phyloP scores from a whole-genome alignment of 2,113 vertebrate species.

The Pituophis catenifer region DNA sequence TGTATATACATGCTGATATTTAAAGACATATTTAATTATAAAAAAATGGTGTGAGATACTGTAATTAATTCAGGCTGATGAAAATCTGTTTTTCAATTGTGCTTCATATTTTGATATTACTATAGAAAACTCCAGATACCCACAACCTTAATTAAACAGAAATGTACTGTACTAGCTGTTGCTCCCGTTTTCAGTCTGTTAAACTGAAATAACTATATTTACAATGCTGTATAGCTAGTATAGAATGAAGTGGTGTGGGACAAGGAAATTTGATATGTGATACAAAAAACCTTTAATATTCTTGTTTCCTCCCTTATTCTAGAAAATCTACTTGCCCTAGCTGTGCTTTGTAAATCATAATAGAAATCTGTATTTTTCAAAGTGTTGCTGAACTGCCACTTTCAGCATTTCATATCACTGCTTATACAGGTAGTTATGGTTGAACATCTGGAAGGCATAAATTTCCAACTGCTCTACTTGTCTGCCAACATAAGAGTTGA shows the following conservation, averaged over 20 bases:
- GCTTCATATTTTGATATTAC: background rate
- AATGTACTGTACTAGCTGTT: slow-evolving; percentile 23
- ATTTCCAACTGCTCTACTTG: background rate
- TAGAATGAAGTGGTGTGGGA: background rate
- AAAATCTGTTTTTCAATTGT: background rate
- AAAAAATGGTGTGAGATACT: background rate
- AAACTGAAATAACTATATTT: background rate
- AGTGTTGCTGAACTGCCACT: background rate
- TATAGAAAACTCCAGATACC: slow-evolving; percentile 2
- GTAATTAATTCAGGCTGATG: background rate
- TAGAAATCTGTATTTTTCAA: background rate
- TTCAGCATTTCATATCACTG: background rate
- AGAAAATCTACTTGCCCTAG: background rate
- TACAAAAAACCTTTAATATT: background rate
- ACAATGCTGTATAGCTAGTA: background rate
- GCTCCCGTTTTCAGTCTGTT: background rate
- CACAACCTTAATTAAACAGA: slow-evolving; percentile 3
- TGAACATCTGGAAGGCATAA: background rate
- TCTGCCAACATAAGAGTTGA: background rate
- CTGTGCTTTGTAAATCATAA: background rate
- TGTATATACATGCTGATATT: background rate
- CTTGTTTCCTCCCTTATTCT: background rate
- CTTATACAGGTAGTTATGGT: background rate
- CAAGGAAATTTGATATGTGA: background rate
- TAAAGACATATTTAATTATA: background rate